Evolutionary conservation across 2,888 invertebrate species (phyloP), one percentile per base, ranked within the genome.

Genomic region (Conus canariensis): DNA sequence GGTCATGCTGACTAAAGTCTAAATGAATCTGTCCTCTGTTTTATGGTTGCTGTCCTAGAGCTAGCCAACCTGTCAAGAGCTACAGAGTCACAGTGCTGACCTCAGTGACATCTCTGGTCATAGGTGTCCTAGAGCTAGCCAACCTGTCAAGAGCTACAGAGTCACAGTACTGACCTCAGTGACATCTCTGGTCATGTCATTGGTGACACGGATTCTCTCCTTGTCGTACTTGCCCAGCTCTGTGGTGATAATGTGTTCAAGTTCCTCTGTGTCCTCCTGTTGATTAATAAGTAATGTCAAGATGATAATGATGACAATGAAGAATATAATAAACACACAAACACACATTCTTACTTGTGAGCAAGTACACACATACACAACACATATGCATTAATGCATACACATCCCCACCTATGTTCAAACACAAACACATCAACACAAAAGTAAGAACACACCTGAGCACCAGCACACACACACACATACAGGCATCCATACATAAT

Each of bases 191-290:
- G 94, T 95, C n/a, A 95, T 94, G 1, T 93, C 90, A 59, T 93
- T 93, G 56, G 93, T 91, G 22, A 91, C 91, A n/a, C 92, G 91
- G 60, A 93, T 88, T 89, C 93, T 93, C 82, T 94, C 94, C 83
- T 94, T 94, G 56, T 94, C 93, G 90, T 95, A 94, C 91, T 96
- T 96, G 12, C 93, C 93, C 22, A 95, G 90, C 89, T 95, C 96
- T 83, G 95, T 94, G 67, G 93, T 93, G 59, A 95, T 95, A 85
- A 96, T 94, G 87, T 95, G 94, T 89, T 95, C 94, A 59, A 96
- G 91, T 88, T 96, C 96, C 59, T 94, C 94, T 89, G 94, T 93
- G 80, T 96, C 95, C 90, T 95, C 95, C 95, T 95, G 92, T 30
- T 90, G 88, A 90, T 14, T 30, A 74, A 2, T 30, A 74, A 2